Conservation (phyloP, 2,797 vertebrate genomes). For the Limosa lapponica region DNA sequence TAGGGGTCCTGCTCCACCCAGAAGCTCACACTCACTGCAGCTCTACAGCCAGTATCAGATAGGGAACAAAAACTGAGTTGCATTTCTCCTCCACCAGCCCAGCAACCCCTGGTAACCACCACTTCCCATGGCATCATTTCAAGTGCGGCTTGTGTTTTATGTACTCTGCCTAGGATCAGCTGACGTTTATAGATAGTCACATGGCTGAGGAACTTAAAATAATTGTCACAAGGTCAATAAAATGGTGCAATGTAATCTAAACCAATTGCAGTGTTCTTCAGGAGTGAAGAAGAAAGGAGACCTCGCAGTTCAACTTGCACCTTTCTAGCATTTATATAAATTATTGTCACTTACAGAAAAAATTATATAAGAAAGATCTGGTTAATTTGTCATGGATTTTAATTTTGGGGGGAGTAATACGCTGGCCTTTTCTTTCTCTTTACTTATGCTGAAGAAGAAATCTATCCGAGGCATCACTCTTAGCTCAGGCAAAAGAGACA, state of each 20-base stretch:
- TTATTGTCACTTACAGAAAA: background rate
- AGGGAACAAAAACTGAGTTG: background rate
- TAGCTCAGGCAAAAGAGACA: background rate
- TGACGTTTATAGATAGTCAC: background rate
- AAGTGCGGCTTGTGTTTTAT: background rate
- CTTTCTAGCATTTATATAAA: background rate
- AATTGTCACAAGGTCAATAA: conserved; percentile 2
- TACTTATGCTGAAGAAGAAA: background rate
- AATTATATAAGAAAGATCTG: background rate
- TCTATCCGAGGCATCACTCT: rapidly evolving
- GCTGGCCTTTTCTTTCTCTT: background rate
- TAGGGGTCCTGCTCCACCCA: background rate
- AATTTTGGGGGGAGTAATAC: background rate
- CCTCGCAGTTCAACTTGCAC: background rate
- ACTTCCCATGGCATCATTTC: background rate
- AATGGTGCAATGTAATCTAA: conserved; percentile 12
- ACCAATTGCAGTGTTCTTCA: background rate
- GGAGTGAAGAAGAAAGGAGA: background rate
- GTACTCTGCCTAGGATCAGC: background rate
- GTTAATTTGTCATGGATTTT: background rate
- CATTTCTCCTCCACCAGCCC: background rate
- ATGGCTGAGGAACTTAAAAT: background rate
- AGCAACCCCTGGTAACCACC: rapidly evolving
- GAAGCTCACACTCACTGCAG: background rate
- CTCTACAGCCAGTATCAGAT: background rate